Base-by-base conservation (phyloP, 2,888 invertebrate genomes). In the Erebia ligea region DNA sequence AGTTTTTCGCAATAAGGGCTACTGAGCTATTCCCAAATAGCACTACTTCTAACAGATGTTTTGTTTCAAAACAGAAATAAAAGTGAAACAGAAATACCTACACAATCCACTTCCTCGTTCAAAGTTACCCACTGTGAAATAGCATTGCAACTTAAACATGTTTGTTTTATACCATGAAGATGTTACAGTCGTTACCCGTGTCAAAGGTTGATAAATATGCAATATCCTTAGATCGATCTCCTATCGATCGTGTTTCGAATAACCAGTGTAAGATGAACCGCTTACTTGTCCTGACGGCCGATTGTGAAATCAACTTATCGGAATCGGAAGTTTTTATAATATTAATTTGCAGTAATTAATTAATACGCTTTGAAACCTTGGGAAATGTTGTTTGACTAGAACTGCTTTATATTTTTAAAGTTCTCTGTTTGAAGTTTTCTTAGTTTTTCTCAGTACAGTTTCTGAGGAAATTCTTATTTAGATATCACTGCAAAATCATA, bases 191-290 rank as follows among this genome's bases (percentile, higher is more conserved):
- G 90, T 91, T 91, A 90, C 86, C 81, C 88, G 86, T 92, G 92
- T 93, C 92, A 92, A 91, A 93, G 92, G 92, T 93, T 93, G 92
- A 91, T 92, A 93, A 92, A 92, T 92, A 92, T 92, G 92, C 92
- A 92, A 91, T 92, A 92, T 87, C 89, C 89, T 79, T 77, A 84
- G 85, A 88, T 90, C 86, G 87, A 90, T 88, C 88, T 82, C 73
- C 82, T 86, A 91, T 92, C 91, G 92, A 91, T 90, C 85, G 91
- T 91, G 92, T 87, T 84, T 78, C 80, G 74, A 73, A 42, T 73
- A 77, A 83, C 90, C 89, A 87, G 15, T 63, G 0, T 62, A 77
- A 17, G 1, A 15, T 68, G 86, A 80, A 1, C 85, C 76, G 1
- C 54, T 40, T 67, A 69, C 58, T 48, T 65, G 48, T 81, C 78